A percentile compares a stretch with the other conserved stretches of the same genome.
These are phyloP conservation scores for Lacanobia wlatinum DNA, from an alignment of 2,888 invertebrate species.

Conservation along the genomic window DNA sequence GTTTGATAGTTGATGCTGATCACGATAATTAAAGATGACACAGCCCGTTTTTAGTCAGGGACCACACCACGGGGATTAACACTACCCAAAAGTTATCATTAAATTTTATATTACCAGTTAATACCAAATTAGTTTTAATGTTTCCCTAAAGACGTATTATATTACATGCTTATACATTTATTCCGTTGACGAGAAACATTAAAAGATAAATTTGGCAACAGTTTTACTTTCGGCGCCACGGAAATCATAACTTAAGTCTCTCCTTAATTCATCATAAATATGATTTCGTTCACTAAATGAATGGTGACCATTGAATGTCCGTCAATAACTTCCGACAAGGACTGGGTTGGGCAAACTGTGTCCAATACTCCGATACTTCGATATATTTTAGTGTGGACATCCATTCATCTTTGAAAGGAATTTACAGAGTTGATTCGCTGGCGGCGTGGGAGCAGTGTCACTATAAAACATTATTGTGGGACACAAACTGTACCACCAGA, in stretches of 20 bases:
- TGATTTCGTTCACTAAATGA: conserved; percentile 50
- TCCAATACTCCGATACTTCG: conserved; percentile 13
- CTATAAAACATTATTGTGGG: conserved; percentile 85
- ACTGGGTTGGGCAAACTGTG: conserved; percentile 48
- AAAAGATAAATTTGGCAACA: conserved; percentile 42
- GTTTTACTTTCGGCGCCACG: conserved; percentile 58
- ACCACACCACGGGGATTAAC: conserved; percentile 11
- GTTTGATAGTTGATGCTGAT: neutral
- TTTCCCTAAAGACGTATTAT: conserved; percentile 38
- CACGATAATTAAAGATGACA: neutral
- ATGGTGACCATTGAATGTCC: conserved; percentile 52
- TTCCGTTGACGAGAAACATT: conserved; percentile 31
- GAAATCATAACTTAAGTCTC: conserved; percentile 59
- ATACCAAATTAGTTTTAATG: conserved; percentile 53
- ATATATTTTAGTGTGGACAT: conserved; percentile 66
- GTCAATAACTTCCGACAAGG: conserved; percentile 63
- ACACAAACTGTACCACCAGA: conserved; percentile 79
- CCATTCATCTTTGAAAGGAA: conserved; percentile 73
- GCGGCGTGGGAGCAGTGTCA: conserved; percentile 87
- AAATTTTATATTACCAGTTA: conserved; percentile 37
- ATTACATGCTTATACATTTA: conserved; percentile 43
- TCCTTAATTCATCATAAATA: conserved; percentile 63
- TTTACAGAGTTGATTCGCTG: conserved; percentile 75
- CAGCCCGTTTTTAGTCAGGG: conserved; percentile 3
- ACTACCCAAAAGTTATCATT: conserved; percentile 25